Base-by-base conservation (phyloP, 2,888 invertebrate species). In the Scaeva pyrastri region DNA sequence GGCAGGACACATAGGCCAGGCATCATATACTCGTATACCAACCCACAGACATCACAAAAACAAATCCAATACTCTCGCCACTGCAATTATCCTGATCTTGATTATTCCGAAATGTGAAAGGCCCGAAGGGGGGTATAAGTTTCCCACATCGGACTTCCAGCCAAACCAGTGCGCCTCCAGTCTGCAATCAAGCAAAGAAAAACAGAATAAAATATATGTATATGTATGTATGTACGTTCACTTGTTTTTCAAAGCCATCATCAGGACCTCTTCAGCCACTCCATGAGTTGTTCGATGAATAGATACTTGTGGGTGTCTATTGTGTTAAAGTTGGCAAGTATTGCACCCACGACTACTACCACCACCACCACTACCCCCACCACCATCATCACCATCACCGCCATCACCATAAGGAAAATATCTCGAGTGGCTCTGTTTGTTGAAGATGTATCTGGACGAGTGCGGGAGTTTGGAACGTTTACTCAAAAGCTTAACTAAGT, bases 41-140 rank as follows among this genome's bases (percentile, higher is more conserved):
- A 45, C 77, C 73, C 66, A 82, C 70, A 77, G 48, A 58, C 66
- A 60, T 56, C 31, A 70, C 60, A 71, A 45, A 31, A 41, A 71
- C 72, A 85, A 80, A 76, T 85, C 48, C 66, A 48, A 76, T 85
- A 85, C 80, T 76, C 81, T 77, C 85, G 81, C 75, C 66, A 48
- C 55, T 86, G 85, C 85, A 86, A 86, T 86, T 86, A 86, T 86
- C 85, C 85, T 86, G 74, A 86, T 86, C 86, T 82, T 86, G 86
- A 86, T 86, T 86, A 86, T 82, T 55, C 73, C 71, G 85, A 77
- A 76, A 68, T 62, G 85, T 74, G 85, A 77, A 76, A 68, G 70
- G 85, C 76, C 76, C 76, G 71, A 41, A 72, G 72, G 76, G 79
- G 79, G 83, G 74, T 70, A 26, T 26, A 84, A 78, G 68, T 84